These are phyloP conservation scores for Ferrisia virgata DNA, from an alignment of 2,888 invertebrate genomes.

Conservation along the genomic window DNA sequence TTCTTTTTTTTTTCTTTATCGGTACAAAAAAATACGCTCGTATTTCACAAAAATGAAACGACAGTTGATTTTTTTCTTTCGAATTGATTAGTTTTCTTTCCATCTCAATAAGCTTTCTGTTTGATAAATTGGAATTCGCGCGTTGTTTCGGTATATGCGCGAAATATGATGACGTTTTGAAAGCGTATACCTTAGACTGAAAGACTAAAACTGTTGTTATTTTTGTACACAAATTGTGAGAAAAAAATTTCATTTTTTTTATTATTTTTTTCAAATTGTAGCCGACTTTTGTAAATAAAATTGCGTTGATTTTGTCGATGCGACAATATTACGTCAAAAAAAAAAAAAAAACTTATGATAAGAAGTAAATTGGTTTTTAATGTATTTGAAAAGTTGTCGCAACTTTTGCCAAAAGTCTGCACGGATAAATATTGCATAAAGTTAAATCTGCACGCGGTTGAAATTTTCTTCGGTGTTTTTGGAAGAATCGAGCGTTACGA, in stretches of 20 bases:
- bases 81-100: not conserved
- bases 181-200: no score
- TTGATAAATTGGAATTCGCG: slow-evolving; percentile 5
- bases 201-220: not conserved
- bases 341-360: no score
- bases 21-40: not conserved
- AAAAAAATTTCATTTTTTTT: not conserved
- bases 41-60: not conserved
- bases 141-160: not conserved
- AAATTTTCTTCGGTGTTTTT: not conserved
- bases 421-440: not conserved
- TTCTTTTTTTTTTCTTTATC: not conserved
- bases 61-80: not conserved
- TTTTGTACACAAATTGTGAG: not conserved
- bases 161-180: not conserved
- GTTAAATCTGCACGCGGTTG: not conserved
- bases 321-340: not conserved
- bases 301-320: not conserved
- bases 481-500: not conserved
- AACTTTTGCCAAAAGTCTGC: not conserved
- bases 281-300: not conserved
- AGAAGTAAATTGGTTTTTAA: not conserved
- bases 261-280: not conserved
- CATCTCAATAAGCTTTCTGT: not conserved
- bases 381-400: not conserved